phyloP scores from a whole-genome alignment of 2,888 invertebrate species.

The Drosophila yooni region DNA sequence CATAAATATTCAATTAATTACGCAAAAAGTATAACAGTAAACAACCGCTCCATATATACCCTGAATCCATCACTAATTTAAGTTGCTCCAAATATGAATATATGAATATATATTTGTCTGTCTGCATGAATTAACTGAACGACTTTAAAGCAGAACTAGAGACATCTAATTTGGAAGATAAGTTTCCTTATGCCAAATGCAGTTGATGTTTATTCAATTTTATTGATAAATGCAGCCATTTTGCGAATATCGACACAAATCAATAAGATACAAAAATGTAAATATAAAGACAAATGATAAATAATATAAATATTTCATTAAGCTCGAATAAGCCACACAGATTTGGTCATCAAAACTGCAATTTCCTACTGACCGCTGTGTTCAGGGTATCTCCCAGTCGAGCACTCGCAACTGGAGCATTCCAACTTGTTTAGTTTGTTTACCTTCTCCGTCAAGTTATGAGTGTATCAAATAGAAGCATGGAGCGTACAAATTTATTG shows the following conservation, averaged over 20 bases:
- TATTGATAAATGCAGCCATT: neutral
- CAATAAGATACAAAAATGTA: too few relatives aligned
- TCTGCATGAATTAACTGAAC: neutral
- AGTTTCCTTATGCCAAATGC: neutral
- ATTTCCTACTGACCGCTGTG: neutral
- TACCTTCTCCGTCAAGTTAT: neutral
- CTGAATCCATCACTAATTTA: neutral
- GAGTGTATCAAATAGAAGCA: slow-evolving; percentile 30
- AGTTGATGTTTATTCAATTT: neutral
- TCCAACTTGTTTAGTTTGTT: neutral
- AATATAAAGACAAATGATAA: too few relatives aligned
- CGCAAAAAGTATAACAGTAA: slow-evolving; percentile 53
- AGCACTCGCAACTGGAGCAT: neutral
- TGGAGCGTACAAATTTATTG: slow-evolving; percentile 26
- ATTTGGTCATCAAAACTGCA: neutral
- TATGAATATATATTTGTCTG: neutral
- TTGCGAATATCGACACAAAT: neutral
- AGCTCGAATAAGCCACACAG: neutral
- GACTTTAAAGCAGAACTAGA: neutral
- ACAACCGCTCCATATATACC: neutral
- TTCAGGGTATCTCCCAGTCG: neutral
- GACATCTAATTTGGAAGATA: neutral
- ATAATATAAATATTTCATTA: neutral
- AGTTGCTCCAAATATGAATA: neutral
- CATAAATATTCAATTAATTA: slow-evolving; percentile 75